Base-by-base conservation (phyloP, 2,888 invertebrate species). In the Macrosoma leucophasiata region DNA sequence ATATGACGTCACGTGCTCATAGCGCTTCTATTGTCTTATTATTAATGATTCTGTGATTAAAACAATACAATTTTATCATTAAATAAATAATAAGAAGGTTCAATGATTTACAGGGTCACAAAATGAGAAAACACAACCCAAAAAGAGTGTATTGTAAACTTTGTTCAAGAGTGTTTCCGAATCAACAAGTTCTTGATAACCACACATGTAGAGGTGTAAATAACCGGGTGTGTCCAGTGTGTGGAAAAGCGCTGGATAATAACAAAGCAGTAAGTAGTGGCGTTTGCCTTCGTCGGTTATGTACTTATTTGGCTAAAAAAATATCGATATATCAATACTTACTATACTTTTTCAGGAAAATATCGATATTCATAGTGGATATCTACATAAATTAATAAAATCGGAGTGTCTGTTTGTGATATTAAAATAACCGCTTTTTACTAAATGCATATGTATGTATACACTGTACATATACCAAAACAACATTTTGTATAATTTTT, bases 51-150 rank as follows among this genome's bases (percentile, higher is more conserved):
- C n/a, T n/a, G n/a, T n/a, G n/a, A n/a, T n/a, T n/a, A n/a, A n/a
- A n/a, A n/a, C n/a, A n/a, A n/a, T n/a, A n/a, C n/a, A n/a, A n/a
- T n/a, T n/a, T n/a, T n/a, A n/a, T n/a, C n/a, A n/a, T n/a, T n/a
- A n/a, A n/a, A n/a, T n/a, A n/a, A n/a, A n/a, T n/a, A n/a, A n/a
- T n/a, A n/a, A n/a, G n/a, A n/a, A n/a, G n/a, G n/a, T n/a, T n/a
- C n/a, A n/a, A n/a, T n/a, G n/a, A n/a, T n/a, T n/a, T n/a, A n/a
- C 49, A 77, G 77, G 50, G 41, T 11, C 77, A 77, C 39, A 62
- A 48, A 36, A 29, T 66, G 36, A 46, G 67, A 12, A 65, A 40
- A 41, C 76, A 78, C 36, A 36, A 55, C 0, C 34, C 50, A 1
- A 31, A 26, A 1, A 64, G 50, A 32, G 52, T 62, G 3, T 47